Percentiles rank a stretch among this genome's conserved stretches.
These are phyloP conservation scores for Podocnemis expansa DNA, from an alignment of 2,113 vertebrate genomes.

Conservation along the genomic window DNA sequence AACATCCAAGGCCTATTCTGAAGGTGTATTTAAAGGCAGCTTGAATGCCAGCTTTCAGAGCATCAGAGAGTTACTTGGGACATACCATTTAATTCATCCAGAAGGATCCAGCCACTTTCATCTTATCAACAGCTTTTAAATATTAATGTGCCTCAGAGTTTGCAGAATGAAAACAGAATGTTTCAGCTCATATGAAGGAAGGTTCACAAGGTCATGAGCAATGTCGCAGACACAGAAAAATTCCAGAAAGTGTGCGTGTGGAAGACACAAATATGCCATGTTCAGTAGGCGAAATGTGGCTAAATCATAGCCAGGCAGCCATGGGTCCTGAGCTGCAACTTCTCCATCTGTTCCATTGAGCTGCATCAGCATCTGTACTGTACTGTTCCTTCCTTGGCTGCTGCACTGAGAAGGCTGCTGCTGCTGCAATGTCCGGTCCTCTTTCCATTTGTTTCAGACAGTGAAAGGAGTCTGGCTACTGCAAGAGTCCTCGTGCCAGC, in stretches of 20 bases:
- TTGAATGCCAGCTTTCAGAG: slow-evolving; percentile 46
- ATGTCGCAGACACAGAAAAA: slow-evolving; percentile 65
- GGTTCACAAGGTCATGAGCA: slow-evolving; percentile 54
- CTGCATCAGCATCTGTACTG: neutral
- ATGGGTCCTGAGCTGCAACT: neutral
- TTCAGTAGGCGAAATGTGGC: slow-evolving; percentile 38
- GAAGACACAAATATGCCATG: slow-evolving; percentile 18
- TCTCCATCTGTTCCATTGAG: neutral
- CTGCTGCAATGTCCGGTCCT: slow-evolving; percentile 1
- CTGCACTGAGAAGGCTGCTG: neutral
- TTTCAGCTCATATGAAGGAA: slow-evolving; percentile 49
- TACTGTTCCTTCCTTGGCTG: neutral
- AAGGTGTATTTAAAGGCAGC: slow-evolving; percentile 11
- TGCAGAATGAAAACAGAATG: slow-evolving; percentile 42
- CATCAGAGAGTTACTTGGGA: neutral
- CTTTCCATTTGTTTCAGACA: neutral
- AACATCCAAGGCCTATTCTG: slow-evolving; percentile 31
- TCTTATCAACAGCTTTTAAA: slow-evolving; percentile 54
- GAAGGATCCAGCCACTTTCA: slow-evolving; percentile 23
- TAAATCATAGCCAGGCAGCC: neutral
- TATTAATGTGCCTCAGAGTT: slow-evolving; percentile 49
- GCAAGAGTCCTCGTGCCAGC: slow-evolving; percentile 1
- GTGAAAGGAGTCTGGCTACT: neutral
- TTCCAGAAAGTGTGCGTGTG: slow-evolving; percentile 61
- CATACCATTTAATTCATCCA: slow-evolving; percentile 18